Conservation (phyloP, 92 coral and sea anemone species). For the Palythoa heliodiscus region DNA sequence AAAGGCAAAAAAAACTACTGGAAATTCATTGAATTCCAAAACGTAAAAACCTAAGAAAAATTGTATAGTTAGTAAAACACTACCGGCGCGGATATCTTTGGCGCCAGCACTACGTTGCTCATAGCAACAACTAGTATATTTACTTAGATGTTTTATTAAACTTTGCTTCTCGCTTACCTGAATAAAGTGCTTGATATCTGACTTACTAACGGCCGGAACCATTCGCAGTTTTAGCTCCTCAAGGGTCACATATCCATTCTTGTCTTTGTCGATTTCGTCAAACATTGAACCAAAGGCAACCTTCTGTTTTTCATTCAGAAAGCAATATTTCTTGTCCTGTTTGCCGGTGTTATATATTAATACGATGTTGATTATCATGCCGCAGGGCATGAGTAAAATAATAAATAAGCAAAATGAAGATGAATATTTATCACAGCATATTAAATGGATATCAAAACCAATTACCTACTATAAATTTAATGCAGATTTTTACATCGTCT, state of each 20-base stretch:
- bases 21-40: too few species aligned
- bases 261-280: constrained; percentile 90
- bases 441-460: too few species aligned
- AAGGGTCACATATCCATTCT: constrained; percentile 86
- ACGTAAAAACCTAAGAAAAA: too few species aligned
- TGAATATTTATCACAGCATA: too few species aligned
- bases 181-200: constrained; percentile 84
- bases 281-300: constrained; percentile 75
- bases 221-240: constrained; percentile 85
- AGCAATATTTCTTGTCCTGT: constrained; percentile 65
- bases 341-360: background rate
- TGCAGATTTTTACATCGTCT: too few species aligned
- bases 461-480: too few species aligned
- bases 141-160: too few species aligned
- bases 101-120: too few species aligned
- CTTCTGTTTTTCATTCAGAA: constrained; percentile 79
- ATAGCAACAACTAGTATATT: too few species aligned
- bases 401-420: background rate
- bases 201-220: constrained; percentile 78
- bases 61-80: too few species aligned
- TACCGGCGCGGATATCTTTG: too few species aligned
- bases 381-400: background rate
- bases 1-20: too few species aligned
- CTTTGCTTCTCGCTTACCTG: constrained; percentile 54
- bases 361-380: background rate